Evolutionary conservation across 2,888 invertebrate species (phyloP), one percentile per base, ranked within the genome.

Genomic region (Exocentrus adspersus): DNA sequence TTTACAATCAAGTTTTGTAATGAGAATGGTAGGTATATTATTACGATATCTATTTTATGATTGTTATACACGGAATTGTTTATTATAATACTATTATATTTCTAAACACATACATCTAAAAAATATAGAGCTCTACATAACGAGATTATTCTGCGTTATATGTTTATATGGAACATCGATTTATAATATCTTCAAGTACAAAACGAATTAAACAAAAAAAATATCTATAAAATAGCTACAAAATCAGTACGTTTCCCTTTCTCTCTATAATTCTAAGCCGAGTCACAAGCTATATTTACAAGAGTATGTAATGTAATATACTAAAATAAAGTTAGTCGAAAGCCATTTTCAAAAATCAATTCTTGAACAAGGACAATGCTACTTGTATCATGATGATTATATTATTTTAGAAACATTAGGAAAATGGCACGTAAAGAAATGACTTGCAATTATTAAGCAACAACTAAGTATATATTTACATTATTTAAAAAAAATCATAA

Each of bases 221-320:
- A 42, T 59, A 21, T 51, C 50, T 51, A 51, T 42, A 59, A 51
- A 59, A 43, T 24, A 9, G 42, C 51, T 51, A 43, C 21, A 42
- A 59, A 59, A 51, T 59, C 51, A 59, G 51, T 59, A 59, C 59
- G 37, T 59, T 51, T 42, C 50, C 42, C 50, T 50, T 42, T 41
- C 42, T 41, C 42, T 54, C 24, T 24, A 54, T n/a, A n/a, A n/a
- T 5, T 16, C 43, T 54, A 54, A 42, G 30, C 54, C 42, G 54
- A 54, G 14, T 20, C 53, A 54, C 24, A 54, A 43, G 12, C 43
- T 43, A 53, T 54, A 54, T 54, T 43, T 54, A 54, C 54, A 54
- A 43, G 16, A 48, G 48, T 28, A 48, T 10, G 37, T 2, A 37
- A 37, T 12, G 12, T 7, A 21, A 12, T 20, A 21, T 48, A 1